Percentiles rank a stretch among this genome's conserved stretches.
Evolutionary conservation across 1,140 invertebrate genomes (phyloP).

Genomic region (Pentalonia nigronervosa): DNA sequence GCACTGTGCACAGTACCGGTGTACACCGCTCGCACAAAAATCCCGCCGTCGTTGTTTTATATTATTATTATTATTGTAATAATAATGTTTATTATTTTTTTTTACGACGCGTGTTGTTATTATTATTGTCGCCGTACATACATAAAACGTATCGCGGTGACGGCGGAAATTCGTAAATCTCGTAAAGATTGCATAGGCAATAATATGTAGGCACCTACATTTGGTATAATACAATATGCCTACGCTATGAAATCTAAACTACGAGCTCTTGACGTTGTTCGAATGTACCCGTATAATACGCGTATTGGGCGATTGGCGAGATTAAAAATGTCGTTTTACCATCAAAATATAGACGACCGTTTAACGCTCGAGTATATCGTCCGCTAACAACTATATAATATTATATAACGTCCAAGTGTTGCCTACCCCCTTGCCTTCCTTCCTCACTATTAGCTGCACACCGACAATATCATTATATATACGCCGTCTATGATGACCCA

Average conservation of each 20-base stretch:
- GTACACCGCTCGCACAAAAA: not conserved
- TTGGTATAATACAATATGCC: too few relatives aligned
- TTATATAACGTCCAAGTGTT: not conserved
- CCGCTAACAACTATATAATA: not conserved
- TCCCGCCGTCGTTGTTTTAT: not conserved
- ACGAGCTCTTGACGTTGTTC: not conserved
- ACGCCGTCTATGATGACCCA: not conserved
- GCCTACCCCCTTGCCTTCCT: not conserved
- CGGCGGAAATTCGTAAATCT: not conserved
- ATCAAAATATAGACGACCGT: not conserved
- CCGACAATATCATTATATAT: not conserved
- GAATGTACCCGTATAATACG: not conserved
- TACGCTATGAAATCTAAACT: not conserved
- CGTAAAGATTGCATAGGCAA: not conserved
- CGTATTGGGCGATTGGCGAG: not conserved
- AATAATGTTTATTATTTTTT: not conserved
- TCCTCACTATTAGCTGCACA: not conserved
- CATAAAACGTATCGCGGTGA: conserved; percentile 1
- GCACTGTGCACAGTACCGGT: not conserved
- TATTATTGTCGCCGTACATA: not conserved
- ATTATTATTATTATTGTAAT: not conserved
- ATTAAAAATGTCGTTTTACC: not conserved
- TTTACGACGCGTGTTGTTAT: not conserved
- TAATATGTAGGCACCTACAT: not conserved
- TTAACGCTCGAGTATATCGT: not conserved